Conservation (phyloP, 2,113 vertebrate genomes). For the Heptranchias perlo region DNA sequence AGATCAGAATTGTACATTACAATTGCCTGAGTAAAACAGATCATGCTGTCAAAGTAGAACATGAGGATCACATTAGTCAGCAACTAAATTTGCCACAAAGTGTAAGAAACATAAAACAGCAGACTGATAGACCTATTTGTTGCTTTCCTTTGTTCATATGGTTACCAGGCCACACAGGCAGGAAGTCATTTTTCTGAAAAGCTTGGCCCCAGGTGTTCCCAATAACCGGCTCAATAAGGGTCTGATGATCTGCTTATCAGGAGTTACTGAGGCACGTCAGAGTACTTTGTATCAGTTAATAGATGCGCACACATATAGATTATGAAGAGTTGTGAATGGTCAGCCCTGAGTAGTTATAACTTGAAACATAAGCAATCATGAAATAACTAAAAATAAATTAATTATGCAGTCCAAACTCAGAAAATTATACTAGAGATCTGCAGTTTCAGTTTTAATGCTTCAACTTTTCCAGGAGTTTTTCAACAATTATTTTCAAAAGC, state of each 20-base stretch:
- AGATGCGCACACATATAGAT: background rate
- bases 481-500: background rate
- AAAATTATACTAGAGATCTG: background rate
- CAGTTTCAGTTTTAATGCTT: background rate
- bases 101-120: constrained; percentile 36
- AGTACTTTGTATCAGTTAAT: background rate
- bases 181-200: constrained; percentile 34
- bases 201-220: constrained; percentile 39
- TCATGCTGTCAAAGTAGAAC: constrained; percentile 23
- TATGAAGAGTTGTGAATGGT: background rate
- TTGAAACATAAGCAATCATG: background rate
- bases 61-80: constrained; percentile 33
- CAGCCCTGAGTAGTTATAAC: background rate
- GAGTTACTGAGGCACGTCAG: constrained; percentile 20
- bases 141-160: constrained; percentile 17
- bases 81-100: constrained; percentile 23
- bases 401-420: background rate
- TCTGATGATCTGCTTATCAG: constrained; percentile 27
- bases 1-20: background rate
- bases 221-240: constrained; percentile 5
- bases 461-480: background rate
- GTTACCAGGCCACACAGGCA: constrained; percentile 38
- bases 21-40: constrained; percentile 13
- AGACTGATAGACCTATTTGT: constrained; percentile 31
- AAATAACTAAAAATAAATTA: background rate